Evolutionary conservation across 37 sponge, comb jelly and placozoan species (phyloP).

Genomic region (Tethya wilhelma): DNA sequence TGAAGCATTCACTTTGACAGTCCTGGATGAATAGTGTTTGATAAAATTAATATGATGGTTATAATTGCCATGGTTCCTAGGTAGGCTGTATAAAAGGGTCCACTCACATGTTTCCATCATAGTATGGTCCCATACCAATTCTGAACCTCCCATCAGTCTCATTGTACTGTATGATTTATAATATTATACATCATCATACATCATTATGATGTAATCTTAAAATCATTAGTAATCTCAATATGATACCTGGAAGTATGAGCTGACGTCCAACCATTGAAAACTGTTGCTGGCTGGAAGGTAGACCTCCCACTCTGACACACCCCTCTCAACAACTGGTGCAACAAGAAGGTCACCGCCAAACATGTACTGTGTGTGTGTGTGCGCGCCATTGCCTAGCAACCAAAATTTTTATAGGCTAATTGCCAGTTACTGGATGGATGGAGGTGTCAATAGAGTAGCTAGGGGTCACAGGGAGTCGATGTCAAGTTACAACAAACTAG

Average conservation of each 20-base stretch:
- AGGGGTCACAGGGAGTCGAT: too few relatives aligned
- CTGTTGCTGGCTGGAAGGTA: slow-evolving; percentile 32
- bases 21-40: background rate
- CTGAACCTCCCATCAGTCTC: slow-evolving; percentile 56
- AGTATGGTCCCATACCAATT: slow-evolving; percentile 54
- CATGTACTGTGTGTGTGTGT: background rate
- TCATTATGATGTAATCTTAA: too few relatives aligned
- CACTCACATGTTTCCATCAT: slow-evolving; percentile 48
- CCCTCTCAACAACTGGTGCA: slow-evolving; percentile 60
- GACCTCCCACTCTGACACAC: slow-evolving; percentile 30
- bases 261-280: background rate
- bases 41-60: too few relatives aligned
- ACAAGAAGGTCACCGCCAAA: slow-evolving; percentile 58
- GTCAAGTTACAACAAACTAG: too few relatives aligned
- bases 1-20: background rate
- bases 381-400: too few relatives aligned
- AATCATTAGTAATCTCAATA: too few relatives aligned
- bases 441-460: too few relatives aligned
- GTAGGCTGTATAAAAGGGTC: background rate
- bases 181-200: background rate
- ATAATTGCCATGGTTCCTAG: too few relatives aligned
- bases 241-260: background rate
- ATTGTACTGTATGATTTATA: slow-evolving; percentile 28
- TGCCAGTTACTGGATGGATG: too few relatives aligned
- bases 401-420: too few relatives aligned